Evolutionary conservation across 2,888 invertebrate species (phyloP), one percentile per base, ranked within the genome.

Genomic region (Ashinkailepas kermadecensis): DNA sequence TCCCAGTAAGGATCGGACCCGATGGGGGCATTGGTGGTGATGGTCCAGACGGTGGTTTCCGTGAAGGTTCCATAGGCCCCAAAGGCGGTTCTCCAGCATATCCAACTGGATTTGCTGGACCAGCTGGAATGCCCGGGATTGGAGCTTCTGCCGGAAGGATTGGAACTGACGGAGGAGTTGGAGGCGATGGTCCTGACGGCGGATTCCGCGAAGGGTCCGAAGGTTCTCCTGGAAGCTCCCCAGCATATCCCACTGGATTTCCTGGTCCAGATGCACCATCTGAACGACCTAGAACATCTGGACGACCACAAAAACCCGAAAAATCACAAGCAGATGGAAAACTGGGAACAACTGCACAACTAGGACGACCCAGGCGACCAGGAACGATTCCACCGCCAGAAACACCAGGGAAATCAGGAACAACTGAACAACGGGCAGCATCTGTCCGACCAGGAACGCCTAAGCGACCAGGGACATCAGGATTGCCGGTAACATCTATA

Each of bases 11-110:
- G 21, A 56, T 25, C 23, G 80, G 81, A 64, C 80, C 81, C 23
- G 64, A 80, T 59, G 81, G 79, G 4, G 39, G 39, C 1, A 4
- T 39, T 39, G 39, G 39, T 78, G 79, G 83, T n/a, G 78, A 78
- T 25, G 62, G 74, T 39, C 83, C 82, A 21, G 67, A 80, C 59
- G 80, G 81, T 18, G 82, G 81, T 65, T 15, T 64, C 25, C 67
- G 39, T 39, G 82, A 78, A 62, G 82, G 82, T 57, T 23, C 7
- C 59, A 56, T 80, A 23, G 81, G 80, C 7, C 56, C 78, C n/a
- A 21, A 78, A 21, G 64, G 62, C 54, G 56, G 39, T 4, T 39
- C 39, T 39, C 39, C 39, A 39, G 39, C 39, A 39, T 39, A 39
- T 39, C 39, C 39, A 1, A 59, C 59, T 59, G 59, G 59, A 7